These are phyloP conservation scores for Ophioderma brevispina DNA, from an alignment of 35 echinoderm and acorn worm genomes.

Conservation along the genomic window DNA sequence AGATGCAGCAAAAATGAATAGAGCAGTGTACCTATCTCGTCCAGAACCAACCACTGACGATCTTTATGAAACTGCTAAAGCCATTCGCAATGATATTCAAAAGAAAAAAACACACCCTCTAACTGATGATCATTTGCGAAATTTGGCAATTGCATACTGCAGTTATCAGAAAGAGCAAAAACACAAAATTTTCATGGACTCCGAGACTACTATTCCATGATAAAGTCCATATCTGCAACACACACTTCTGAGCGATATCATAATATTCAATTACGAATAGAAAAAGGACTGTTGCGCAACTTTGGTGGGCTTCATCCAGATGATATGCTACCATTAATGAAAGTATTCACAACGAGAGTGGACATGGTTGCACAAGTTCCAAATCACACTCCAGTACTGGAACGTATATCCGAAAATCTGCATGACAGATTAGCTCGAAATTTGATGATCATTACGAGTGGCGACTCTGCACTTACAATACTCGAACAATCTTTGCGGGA, in stretches of 20 bases:
- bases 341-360: slow-evolving; percentile 9
- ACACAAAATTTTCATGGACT: slow-evolving; percentile 43
- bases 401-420: slow-evolving; percentile 16
- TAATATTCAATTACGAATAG: background rate
- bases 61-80: slow-evolving; percentile 33
- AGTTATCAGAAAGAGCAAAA: background rate
- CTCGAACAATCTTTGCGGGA: slow-evolving; percentile 1
- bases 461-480: slow-evolving; percentile 37
- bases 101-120: background rate
- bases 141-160: slow-evolving; percentile 13
- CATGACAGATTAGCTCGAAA: slow-evolving; percentile 18
- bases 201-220: slow-evolving; percentile 35
- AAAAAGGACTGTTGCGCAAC: slow-evolving; percentile 29
- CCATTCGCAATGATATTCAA: background rate
- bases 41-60: slow-evolving; percentile 35
- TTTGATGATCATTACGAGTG: slow-evolving; percentile 46
- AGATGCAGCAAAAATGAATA: slow-evolving; percentile 62
- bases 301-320: slow-evolving; percentile 29
- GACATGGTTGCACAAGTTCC: background rate
- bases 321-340: background rate
- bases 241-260: background rate
- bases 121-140: background rate
- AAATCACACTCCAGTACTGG: background rate
- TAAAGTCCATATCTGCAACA: slow-evolving; percentile 19
- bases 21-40: slow-evolving; percentile 39